Base-by-base conservation (phyloP, 2,113 vertebrate genomes). In the Porphyrio hochstetteri region DNA sequence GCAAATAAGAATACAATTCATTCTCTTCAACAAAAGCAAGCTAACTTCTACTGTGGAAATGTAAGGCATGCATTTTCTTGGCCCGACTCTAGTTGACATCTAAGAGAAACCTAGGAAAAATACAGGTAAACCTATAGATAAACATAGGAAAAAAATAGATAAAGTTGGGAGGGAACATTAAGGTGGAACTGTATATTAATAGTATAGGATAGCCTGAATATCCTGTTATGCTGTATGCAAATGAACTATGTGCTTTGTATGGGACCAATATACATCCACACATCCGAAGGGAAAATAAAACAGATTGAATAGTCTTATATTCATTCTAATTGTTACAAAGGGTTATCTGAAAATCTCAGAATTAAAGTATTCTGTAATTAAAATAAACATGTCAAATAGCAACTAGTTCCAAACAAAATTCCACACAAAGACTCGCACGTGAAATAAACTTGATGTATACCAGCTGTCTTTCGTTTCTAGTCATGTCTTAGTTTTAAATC, bases 301-400 rank as follows among this genome's bases (percentile, higher is more conserved):
- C 17, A 86, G 42, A 71, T 5, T 78, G 74, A 82, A 84, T 90
- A 75, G 74, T 80, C 42, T 90, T 67, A 64, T 31, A 59, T 42
- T 84, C 35, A 53, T 86, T 88, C 60, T 50, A 65, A 77, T 40
- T 89, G 65, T 85, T 71, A 92, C 4, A 2, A 91, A 92, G 76
- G 1, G 2, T 64, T 89, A 82, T 92, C 86, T 91, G 79, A 95
- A 80, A 63, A 92, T 91, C 79, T 77, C 27, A 38, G 57, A 86
- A 93, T 88, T 67, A 71, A 93, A 84, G 83, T 90, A 88, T 67
- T 90, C 82, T 77, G 29, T 53, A 93, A 96, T 83, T 88, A 95
- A 93, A 93, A 96, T 90, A 88, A 90, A 93, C 60, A 74, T 79
- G 75, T 91, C 71, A 90, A 78, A 90, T 35, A 82, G n/a, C 33